Percentiles rank a stretch among this genome's conserved stretches.
phyloP scores from a whole-genome alignment of 2,888 invertebrate species.

The Spatulosminthurus flaviceps region DNA sequence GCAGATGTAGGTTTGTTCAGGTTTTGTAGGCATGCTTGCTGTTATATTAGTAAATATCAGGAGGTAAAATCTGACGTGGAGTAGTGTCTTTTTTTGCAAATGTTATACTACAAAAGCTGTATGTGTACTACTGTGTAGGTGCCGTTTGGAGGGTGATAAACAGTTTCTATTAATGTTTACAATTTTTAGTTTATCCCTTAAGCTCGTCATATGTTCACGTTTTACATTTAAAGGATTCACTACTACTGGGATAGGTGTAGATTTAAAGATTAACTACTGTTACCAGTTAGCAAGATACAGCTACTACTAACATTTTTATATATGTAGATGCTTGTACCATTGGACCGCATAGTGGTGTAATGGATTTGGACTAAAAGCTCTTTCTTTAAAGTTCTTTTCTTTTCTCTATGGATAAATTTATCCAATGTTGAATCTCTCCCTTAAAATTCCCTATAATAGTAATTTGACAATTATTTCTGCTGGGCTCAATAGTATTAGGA shows the following conservation, averaged over 20 bases:
- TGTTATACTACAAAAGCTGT: not conserved
- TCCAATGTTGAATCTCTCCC: not conserved
- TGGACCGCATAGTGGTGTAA: too few relatives aligned
- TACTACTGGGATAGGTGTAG: not conserved
- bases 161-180: conserved; percentile 14
- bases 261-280: not conserved
- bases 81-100: not conserved
- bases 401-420: conserved; percentile 1
- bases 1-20: conserved; percentile 18
- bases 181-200: conserved; percentile 3
- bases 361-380: not conserved
- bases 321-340: too few relatives aligned
- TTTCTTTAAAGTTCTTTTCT: conserved; percentile 11
- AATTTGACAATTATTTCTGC: not conserved
- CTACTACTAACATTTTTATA: too few relatives aligned
- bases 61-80: not conserved
- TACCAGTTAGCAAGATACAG: not conserved
- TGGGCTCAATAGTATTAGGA: not conserved
- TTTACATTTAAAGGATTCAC: not conserved
- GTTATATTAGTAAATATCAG: too few relatives aligned
- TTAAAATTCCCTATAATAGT: not conserved
- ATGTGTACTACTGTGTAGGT: not conserved
- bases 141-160: not conserved
- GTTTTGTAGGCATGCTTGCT: too few relatives aligned
- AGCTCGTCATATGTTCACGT: conserved; percentile 5